A percentile compares a stretch with the other conserved stretches of the same genome.
phyloP scores from a whole-genome alignment of 2,113 vertebrate species.

The Aegotheles bennettii region DNA sequence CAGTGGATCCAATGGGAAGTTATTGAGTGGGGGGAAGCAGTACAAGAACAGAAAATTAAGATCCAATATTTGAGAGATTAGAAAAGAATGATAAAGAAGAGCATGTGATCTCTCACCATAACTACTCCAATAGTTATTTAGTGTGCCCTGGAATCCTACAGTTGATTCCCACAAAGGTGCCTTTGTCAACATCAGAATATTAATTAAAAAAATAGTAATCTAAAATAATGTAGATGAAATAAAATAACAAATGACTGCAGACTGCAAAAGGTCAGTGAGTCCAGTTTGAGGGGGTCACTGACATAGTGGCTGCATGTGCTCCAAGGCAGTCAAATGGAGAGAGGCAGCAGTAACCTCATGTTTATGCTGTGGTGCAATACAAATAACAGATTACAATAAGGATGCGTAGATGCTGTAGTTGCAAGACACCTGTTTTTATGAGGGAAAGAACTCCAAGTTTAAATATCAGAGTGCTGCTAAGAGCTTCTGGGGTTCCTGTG shows the following conservation, averaged over 20 bases:
- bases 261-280: not conserved
- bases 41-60: not conserved
- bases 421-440: not conserved
- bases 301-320: not conserved
- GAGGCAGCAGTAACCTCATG: fast-evolving
- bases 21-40: not conserved
- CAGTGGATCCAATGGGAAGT: not conserved
- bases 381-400: not conserved
- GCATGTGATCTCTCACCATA: not conserved
- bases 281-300: not conserved
- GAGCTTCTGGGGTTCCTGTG: not conserved
- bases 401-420: not conserved
- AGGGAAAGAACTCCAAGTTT: not conserved
- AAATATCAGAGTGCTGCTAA: fast-evolving
- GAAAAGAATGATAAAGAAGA: not conserved
- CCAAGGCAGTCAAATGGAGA: not conserved
- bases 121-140: not conserved
- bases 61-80: not conserved
- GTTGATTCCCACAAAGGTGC: not conserved
- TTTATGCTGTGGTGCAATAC: not conserved
- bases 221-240: not conserved
- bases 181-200: not conserved
- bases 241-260: not conserved
- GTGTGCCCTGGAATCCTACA: not conserved
- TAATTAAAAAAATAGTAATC: too few relatives aligned